Base-by-base conservation (phyloP, 37 sponge, comb jelly and placozoan species). In the Agelas oroides region DNA sequence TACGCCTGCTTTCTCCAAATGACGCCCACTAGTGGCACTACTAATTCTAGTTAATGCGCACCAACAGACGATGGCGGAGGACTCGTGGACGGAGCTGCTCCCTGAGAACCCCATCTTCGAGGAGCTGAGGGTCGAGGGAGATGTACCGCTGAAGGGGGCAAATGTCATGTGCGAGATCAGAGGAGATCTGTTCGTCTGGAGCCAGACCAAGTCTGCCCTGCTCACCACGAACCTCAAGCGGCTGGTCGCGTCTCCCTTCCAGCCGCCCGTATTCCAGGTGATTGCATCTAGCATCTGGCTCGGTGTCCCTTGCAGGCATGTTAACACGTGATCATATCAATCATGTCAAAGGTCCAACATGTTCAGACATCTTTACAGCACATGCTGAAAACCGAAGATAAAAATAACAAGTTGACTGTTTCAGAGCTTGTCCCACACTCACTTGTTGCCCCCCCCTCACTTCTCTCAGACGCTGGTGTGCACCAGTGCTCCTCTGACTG, bases 141-240 rank as follows among this genome's bases (percentile, higher is more conserved):
- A 18, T 0, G 63, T 18, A 15, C 12, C 62, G 23, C 61, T 59
- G 24, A 33, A 25, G 2, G 72, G 27, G 36, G 74, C 41, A 33
- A 84, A 84, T 53, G 53, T 88, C 11, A 36, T 90, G 37, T 90
- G 90, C 41, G 80, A 84, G 58, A 75, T 79, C 2, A 36, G 90
- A n/a, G 90, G 90, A 24, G 81, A 90, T 38, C 53, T 90, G 58
- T 90, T 90, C 21, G 70, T 85, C 19, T 90, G 90, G 90, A 67
- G 69, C 41, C 40, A 38, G 13, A 38, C 46, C 11, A n/a, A 69
- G n/a, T 30, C 54, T 32, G 79, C 53, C 27, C 68, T 90, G 15
- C 70, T 79, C 6, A 90, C 90, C 1, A 84, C 85, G 13, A 90
- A 90, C 76, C 71, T 90, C 35, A 90, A 84, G 76, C 52, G 80